Evolutionary conservation across 2,113 vertebrate species (phyloP).

Genomic region (Petrocephalus microphthalmus): DNA sequence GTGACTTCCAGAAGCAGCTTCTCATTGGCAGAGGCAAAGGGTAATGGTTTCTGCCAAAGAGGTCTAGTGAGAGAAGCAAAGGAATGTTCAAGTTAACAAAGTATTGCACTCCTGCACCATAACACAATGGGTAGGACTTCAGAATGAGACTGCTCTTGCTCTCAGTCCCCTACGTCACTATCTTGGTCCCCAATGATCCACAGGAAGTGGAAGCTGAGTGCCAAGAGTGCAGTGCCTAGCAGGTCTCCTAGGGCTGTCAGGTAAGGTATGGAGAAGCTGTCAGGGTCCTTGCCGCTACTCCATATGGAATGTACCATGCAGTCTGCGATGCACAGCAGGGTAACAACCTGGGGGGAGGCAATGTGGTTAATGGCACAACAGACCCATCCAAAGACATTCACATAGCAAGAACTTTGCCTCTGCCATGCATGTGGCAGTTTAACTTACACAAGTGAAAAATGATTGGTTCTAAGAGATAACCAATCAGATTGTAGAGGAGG

Average conservation of each 20-base stretch:
- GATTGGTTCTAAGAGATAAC: too few species aligned
- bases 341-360: constrained; percentile 68
- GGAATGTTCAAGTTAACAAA: not conserved
- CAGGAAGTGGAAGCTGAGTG: constrained; percentile 88
- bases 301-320: constrained; percentile 97
- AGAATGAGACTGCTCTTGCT: too few species aligned
- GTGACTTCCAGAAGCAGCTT: not conserved
- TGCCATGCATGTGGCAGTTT: not conserved
- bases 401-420: not conserved
- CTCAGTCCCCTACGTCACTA: constrained; percentile 89
- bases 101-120: not conserved
- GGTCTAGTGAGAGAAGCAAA: not conserved
- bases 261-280: constrained; percentile 95
- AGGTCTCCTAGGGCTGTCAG: constrained; percentile 90
- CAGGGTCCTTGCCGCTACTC: constrained; percentile 90
- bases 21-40: not conserved
- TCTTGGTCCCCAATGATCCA: constrained; percentile 93
- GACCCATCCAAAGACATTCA: not conserved
- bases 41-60: not conserved
- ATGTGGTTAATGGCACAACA: not conserved
- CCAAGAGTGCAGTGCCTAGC: constrained; percentile 86
- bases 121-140: not conserved
- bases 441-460: too few species aligned
- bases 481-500: too few species aligned
- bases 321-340: constrained; percentile 83